A percentile compares a stretch with the other conserved stretches of the same genome.
Conservation (phyloP, 2,797 vertebrate genomes). For the Pipistrellus pygmaeus region DNA sequence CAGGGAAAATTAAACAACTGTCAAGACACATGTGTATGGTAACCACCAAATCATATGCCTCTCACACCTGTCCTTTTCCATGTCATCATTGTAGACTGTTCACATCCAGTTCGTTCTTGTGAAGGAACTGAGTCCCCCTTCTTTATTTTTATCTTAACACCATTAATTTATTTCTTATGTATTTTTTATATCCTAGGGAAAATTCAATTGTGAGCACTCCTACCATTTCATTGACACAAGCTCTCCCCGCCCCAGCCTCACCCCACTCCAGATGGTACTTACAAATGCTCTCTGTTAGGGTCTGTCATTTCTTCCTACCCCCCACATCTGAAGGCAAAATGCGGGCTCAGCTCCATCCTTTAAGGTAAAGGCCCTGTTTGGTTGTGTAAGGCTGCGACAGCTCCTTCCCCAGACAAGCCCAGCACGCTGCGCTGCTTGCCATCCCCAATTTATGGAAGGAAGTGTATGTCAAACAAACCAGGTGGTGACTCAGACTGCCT, state of each 20-base stretch:
- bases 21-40: neutral
- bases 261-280: conserved; percentile 66
- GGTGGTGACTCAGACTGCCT: conserved; percentile 87
- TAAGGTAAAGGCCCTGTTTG: conserved; percentile 47
- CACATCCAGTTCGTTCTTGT: conserved; percentile 32
- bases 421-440: conserved; percentile 74
- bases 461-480: conserved; percentile 87
- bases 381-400: neutral
- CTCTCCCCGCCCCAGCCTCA: too few relatives aligned
- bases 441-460: conserved; percentile 87
- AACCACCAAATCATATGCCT: conserved; percentile 31
- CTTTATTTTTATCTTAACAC: conserved; percentile 58
- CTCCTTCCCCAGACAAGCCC: conserved; percentile 60
- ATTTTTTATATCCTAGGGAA: conserved; percentile 36
- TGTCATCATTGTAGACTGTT: conserved; percentile 5
- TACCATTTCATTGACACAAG: conserved; percentile 12
- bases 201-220: conserved; percentile 40
- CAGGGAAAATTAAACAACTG: conserved; percentile 51
- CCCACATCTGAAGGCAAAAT: conserved; percentile 47
- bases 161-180: conserved; percentile 48
- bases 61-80: neutral
- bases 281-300: conserved; percentile 67
- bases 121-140: neutral
- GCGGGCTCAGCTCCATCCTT: conserved; percentile 34
- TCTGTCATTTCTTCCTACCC: conserved; percentile 20